Evolutionary conservation across 2,797 vertebrate genomes (phyloP), one percentile per base, ranked within the genome.

Genomic region (Simalia tracyae): DNA sequence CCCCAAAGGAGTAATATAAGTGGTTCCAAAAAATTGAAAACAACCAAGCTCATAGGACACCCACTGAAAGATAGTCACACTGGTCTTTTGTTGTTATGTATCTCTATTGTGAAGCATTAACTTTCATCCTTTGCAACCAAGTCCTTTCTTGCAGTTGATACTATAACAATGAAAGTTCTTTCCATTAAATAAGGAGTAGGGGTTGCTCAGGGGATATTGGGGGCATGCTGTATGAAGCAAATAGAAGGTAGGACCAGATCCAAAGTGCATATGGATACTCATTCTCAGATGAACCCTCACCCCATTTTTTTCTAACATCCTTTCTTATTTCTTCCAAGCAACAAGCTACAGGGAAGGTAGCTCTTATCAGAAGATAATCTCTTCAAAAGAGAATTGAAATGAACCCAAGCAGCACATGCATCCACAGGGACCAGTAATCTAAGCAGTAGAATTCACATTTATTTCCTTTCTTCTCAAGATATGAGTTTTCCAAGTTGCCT

Each of bases 391-490:
- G 36, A 76, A 76, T 36, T 19, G 15, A 76, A 76, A 76, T 76
- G 42, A 76, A 76, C 17, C 36, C 59, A 60, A 60, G 59, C 59
- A 60, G 19, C 5, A 42, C 9, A 76, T 81, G 50, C 72, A 81
- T 42, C 19, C 36, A 81, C 31, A 24, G 72, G 72, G 19, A 46
- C 8, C 42, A 81, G 19, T 76, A 46, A 92, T 95, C 95, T 96
- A 87, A 88, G 95, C 84, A 86, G 90, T 86, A 91, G 91, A 94
- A 94, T 91, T 81, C 61, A 94, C 88, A 92, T 92, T 64, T 94
- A 57, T 1, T 72, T 86, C 10, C 87, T 92, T 36, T 90, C 93
- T 90, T 86, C 91, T 87, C 92, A 93, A 90, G 92, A 95, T 91
- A 92, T 81, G 61, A 66, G 42, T 86, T 95, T 92, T 66, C 91